Evolutionary conservation across 1,140 invertebrate genomes (phyloP).

Genomic region (Bombyx mandarina): DNA sequence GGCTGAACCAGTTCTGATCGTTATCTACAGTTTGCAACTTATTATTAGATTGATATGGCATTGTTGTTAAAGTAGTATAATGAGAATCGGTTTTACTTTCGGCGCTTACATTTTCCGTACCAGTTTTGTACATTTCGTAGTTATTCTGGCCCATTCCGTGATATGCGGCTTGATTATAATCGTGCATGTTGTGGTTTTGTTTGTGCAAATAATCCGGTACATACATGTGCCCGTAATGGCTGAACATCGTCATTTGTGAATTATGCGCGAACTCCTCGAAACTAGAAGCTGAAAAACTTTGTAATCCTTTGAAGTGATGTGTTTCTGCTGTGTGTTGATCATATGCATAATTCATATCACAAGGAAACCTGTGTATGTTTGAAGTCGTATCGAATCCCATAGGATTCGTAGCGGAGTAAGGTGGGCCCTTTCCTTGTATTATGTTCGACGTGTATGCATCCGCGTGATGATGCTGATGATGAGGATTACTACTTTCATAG

Average conservation of each 20-base stretch:
- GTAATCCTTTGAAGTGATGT: conserved; percentile 49
- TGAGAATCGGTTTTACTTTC: conserved; percentile 64
- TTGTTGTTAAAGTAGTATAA: conserved; percentile 72
- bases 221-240: conserved; percentile 70
- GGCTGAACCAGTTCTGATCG: conserved; percentile 66
- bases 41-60: conserved; percentile 73
- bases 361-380: conserved; percentile 57
- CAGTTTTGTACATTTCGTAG: conserved; percentile 61
- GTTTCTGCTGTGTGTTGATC: conserved; percentile 44
- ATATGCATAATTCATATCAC: conserved; percentile 64
- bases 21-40: conserved; percentile 74
- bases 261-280: conserved; percentile 73
- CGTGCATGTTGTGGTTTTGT: conserved; percentile 34
- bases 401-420: conserved; percentile 38
- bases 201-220: conserved; percentile 62
- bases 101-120: conserved; percentile 38
- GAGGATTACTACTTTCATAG: conserved; percentile 34
- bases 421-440: conserved; percentile 57
- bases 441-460: conserved; percentile 55
- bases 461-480: conserved; percentile 30
- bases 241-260: conserved; percentile 70
- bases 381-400: conserved; percentile 43
- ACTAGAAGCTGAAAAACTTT: conserved; percentile 66
- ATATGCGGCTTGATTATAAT: conserved; percentile 45
- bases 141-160: conserved; percentile 42